A percentile compares a stretch with the other conserved stretches of the same genome.
Conservation (phyloP, 1,140 invertebrate species). For the Macrosteles quadrilineatus region DNA sequence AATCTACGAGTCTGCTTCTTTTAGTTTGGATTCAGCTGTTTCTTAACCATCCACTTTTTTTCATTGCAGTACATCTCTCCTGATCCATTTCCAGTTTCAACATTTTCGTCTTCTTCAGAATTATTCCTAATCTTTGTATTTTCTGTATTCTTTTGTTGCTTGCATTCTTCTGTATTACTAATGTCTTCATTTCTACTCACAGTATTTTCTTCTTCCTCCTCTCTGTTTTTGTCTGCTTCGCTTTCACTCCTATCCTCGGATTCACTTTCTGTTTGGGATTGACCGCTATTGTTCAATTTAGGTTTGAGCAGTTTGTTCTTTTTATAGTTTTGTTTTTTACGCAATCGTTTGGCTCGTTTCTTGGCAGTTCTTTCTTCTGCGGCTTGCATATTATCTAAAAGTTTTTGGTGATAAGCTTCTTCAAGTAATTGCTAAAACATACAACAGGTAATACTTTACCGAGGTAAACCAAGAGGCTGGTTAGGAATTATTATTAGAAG, state of each 20-base stretch:
- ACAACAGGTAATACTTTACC: conserved; percentile 24
- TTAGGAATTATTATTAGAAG: no score
- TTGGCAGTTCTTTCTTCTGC: conserved; percentile 83
- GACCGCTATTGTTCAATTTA: conserved; percentile 35
- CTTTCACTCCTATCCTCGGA: conserved; percentile 48
- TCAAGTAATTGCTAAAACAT: conserved; percentile 72
- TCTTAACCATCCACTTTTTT: no score
- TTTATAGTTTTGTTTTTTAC: conserved; percentile 67
- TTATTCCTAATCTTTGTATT: no score
- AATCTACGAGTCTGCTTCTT: no score
- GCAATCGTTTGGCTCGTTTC: conserved; percentile 79
- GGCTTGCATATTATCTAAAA: conserved; percentile 74
- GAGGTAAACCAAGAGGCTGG: no score
- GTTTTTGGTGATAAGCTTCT: conserved; percentile 76
- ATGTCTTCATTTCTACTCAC: no score
- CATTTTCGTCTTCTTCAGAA: no score
- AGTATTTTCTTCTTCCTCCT: background rate
- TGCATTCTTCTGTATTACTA: no score
- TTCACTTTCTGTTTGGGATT: conserved; percentile 39
- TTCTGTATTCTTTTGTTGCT: no score
- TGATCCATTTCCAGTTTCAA: no score
- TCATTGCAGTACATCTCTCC: no score
- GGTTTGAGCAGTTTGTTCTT: conserved; percentile 39
- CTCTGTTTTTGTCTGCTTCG: conserved; percentile 33
- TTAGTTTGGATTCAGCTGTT: no score